Percentiles rank a stretch among this genome's conserved stretches.
Conservation (phyloP, 23 tunicate species). For the Pegea sp. region DNA sequence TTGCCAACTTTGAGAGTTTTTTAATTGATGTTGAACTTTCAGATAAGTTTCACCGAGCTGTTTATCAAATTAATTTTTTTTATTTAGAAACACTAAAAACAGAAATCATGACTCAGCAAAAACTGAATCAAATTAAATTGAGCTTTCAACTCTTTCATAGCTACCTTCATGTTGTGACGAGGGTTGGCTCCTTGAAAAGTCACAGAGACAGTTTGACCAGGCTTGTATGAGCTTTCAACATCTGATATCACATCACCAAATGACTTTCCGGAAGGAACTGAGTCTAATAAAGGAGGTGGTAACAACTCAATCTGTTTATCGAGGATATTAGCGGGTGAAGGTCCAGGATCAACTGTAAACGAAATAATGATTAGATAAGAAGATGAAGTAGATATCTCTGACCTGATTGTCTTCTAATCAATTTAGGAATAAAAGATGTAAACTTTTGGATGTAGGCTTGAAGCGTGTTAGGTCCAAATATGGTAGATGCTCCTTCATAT, state of each 20-base stretch:
- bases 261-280: slow-evolving; percentile 28
- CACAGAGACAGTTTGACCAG: slow-evolving; percentile 36
- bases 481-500: slow-evolving; percentile 89
- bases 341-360: slow-evolving; percentile 48
- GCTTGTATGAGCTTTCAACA: slow-evolving; percentile 21
- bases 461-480: slow-evolving; percentile 83
- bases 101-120: not conserved
- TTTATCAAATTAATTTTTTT: not conserved
- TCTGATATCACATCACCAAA: slow-evolving; percentile 73
- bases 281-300: slow-evolving; percentile 59
- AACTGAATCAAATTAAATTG: not conserved
- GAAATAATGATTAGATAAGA: not conserved
- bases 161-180: slow-evolving; percentile 87
- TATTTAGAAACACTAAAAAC: not conserved
- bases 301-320: slow-evolving; percentile 56
- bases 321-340: slow-evolving; percentile 48
- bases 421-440: no score
- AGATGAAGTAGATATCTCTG: no score
- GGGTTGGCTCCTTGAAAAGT: slow-evolving; percentile 88
- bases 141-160: no score
- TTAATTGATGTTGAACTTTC: slow-evolving; percentile 23
- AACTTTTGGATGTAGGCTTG: slow-evolving; percentile 54
- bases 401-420: no score
- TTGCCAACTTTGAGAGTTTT: slow-evolving; percentile 15
- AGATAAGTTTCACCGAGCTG: slow-evolving; percentile 63